Evolutionary conservation across 1,140 invertebrate species (phyloP).

Genomic region (Dinothrombium tinctorium): DNA sequence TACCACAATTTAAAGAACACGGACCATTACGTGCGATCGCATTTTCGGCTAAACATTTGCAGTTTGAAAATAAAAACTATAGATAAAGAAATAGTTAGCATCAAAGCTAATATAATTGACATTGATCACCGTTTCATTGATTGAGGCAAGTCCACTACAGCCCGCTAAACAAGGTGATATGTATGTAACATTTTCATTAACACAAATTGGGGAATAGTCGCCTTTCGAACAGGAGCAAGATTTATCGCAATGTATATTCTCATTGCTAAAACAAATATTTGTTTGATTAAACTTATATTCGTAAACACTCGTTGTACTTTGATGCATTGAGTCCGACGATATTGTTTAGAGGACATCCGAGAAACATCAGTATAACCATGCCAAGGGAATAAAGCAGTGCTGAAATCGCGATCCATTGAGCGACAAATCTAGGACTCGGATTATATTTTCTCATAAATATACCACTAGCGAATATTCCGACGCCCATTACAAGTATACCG

Average conservation of each 20-base stretch:
- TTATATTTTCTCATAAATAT: slow-evolving; percentile 56
- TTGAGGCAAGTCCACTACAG: slow-evolving; percentile 29
- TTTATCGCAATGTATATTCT: not conserved
- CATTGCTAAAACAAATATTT: no score
- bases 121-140: slow-evolving; percentile 15
- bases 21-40: slow-evolving; percentile 36
- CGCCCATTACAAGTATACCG: slow-evolving; percentile 72
- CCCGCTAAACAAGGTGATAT: slow-evolving; percentile 71
- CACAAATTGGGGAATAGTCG: slow-evolving; percentile 58
- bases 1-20: slow-evolving; percentile 48
- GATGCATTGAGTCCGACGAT: slow-evolving; percentile 37
- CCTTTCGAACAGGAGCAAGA: slow-evolving; percentile 41
- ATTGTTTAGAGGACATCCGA: slow-evolving; percentile 61
- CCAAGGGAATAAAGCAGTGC: slow-evolving; percentile 62
- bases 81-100: slow-evolving; percentile 17
- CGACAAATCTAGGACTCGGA: slow-evolving; percentile 56
- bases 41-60: slow-evolving; percentile 37
- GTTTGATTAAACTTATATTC: no score
- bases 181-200: slow-evolving; percentile 48
- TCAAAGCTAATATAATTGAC: slow-evolving; percentile 33
- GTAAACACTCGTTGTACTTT: slow-evolving; percentile 8
- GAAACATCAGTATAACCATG: slow-evolving; percentile 64
- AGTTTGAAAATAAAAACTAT: slow-evolving; percentile 30
- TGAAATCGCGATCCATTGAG: slow-evolving; percentile 67
- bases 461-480: slow-evolving; percentile 63